These are phyloP conservation scores for Lasius fuliginosus DNA, from an alignment of 2,888 invertebrate species.

Conservation along the genomic window DNA sequence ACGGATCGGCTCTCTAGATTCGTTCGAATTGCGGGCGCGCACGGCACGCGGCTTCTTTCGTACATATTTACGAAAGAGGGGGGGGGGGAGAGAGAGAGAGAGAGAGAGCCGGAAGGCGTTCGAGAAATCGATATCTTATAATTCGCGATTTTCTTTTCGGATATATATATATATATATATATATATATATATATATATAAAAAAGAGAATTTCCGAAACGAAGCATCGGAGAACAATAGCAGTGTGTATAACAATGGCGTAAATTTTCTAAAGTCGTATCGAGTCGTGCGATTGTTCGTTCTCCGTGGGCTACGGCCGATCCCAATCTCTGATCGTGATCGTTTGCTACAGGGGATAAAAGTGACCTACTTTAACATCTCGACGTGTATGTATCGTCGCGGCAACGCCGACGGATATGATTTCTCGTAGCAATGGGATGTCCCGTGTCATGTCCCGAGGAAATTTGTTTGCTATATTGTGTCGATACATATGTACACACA, in stretches of 20 bases:
- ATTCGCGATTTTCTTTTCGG: not conserved
- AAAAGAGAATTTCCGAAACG: not conserved
- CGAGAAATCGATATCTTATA: not conserved
- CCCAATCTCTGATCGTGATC: conserved; percentile 73
- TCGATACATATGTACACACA: not conserved
- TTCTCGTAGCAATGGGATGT: conserved; percentile 61
- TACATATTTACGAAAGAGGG: not conserved
- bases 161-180: too few species aligned
- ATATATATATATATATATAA: too few species aligned
- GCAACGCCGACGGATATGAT: conserved; percentile 54
- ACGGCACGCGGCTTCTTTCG: conserved; percentile 5
- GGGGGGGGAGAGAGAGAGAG: not conserved
- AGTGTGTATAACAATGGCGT: conserved; percentile 26
- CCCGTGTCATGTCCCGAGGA: conserved; percentile 32
- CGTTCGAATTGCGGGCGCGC: conserved; percentile 31
- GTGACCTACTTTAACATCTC: conserved; percentile 78
- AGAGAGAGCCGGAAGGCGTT: conserved; percentile 1
- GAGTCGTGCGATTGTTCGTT: conserved; percentile 55
- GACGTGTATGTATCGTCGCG: conserved; percentile 37
- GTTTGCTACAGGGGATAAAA: conserved; percentile 79
- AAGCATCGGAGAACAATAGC: conserved; percentile 1
- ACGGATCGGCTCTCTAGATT: conserved; percentile 50
- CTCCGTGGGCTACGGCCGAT: conserved; percentile 57
- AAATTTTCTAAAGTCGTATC: conserved; percentile 18
- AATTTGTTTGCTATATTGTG: not conserved